A percentile compares a stretch with the other conserved stretches of the same genome.
These are phyloP conservation scores for Oreortyx pictus DNA, from an alignment of 2,797 vertebrate genomes.

Conservation along the genomic window DNA sequence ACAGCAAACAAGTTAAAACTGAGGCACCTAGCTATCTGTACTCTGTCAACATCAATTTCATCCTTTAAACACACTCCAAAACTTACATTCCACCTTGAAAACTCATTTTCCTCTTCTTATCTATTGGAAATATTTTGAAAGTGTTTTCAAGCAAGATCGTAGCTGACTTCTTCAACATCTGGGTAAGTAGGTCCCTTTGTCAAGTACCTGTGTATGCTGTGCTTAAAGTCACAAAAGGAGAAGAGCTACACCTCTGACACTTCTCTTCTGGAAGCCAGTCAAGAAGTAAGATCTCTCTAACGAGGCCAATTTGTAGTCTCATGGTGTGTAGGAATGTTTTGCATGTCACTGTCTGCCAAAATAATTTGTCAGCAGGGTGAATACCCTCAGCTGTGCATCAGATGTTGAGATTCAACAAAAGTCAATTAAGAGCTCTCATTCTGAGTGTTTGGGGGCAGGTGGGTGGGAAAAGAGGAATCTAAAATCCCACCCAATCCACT, in stretches of 20 bases:
- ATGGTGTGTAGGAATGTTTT: slow-evolving; percentile 9
- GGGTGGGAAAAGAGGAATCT: background rate
- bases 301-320: slow-evolving; percentile 43
- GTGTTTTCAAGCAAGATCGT: background rate
- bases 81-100: slow-evolving; percentile 25
- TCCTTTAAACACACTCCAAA: slow-evolving; percentile 10
- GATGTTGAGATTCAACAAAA: slow-evolving; percentile 25
- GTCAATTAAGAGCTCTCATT: background rate
- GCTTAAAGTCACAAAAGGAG: background rate
- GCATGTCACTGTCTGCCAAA: slow-evolving; percentile 40
- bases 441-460: background rate
- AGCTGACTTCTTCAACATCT: background rate
- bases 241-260: background rate
- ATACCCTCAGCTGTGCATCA: slow-evolving; percentile 38
- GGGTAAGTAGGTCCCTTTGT: background rate
- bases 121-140: slow-evolving; percentile 22
- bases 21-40: background rate
- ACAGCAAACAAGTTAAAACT: slow-evolving; percentile 23
- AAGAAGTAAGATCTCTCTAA: slow-evolving; percentile 13
- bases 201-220: fast-evolving
- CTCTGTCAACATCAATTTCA: background rate
- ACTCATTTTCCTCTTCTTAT: slow-evolving; percentile 43
- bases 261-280: slow-evolving; percentile 17
- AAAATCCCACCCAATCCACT: background rate
- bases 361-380: slow-evolving; percentile 33